phyloP scores from a whole-genome alignment of 2,113 vertebrate genomes.

The Coregonus clupeaformis region DNA sequence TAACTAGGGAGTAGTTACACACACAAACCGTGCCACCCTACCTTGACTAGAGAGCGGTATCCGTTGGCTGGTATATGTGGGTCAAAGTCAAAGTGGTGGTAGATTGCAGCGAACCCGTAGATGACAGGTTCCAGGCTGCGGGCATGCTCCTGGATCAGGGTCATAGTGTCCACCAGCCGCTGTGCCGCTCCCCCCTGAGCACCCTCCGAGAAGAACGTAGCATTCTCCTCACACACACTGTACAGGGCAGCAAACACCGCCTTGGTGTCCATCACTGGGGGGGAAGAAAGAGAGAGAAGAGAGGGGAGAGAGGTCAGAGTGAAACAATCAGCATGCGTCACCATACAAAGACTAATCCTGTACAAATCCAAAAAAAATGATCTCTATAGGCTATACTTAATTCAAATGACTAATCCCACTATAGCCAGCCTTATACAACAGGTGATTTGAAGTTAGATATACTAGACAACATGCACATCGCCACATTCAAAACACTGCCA shows the following conservation, averaged over 20 bases:
- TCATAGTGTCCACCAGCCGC: constrained; percentile 74
- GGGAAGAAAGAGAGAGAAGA: constrained; percentile 19
- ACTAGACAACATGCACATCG: too few relatives aligned
- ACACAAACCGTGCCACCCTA: constrained; percentile 24
- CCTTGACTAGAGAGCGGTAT: constrained; percentile 88
- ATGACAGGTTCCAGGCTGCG: constrained; percentile 78
- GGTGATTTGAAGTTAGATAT: background rate
- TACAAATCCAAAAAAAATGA: too few relatives aligned
- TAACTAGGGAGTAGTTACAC: constrained; percentile 10
- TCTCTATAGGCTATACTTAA: background rate
- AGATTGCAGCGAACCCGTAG: constrained; percentile 73
- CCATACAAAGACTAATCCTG: too few relatives aligned
- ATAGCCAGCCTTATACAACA: too few relatives aligned
- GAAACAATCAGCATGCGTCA: constrained; percentile 35
- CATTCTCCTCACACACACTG: constrained; percentile 83
- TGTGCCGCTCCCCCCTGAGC: constrained; percentile 70
- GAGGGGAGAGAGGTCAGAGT: constrained; percentile 6
- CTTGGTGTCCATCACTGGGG: constrained; percentile 81
- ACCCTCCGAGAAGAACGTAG: constrained; percentile 77
- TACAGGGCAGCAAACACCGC: constrained; percentile 82
- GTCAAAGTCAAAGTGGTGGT: constrained; percentile 88
- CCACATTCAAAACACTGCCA: too few relatives aligned
- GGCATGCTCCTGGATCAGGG: constrained; percentile 79
- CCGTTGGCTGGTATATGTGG: constrained; percentile 86
- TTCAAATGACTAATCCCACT: constrained; percentile 32